Base-by-base conservation (phyloP, 2,888 invertebrate genomes). In the Tigriopus californicus region DNA sequence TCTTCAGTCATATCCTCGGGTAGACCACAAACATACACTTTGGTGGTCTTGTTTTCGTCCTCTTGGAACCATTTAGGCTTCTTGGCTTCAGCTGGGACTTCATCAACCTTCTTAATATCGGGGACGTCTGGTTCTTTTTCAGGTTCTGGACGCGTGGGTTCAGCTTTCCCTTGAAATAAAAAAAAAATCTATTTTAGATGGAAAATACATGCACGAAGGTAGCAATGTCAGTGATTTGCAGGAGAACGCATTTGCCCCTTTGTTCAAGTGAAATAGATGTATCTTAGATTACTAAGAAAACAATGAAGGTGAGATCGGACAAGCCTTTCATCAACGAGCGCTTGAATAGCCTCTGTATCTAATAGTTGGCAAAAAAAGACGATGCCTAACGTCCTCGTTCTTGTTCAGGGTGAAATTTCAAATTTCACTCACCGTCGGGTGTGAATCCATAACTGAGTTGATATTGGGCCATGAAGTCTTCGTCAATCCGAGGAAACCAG, bases 401-500 rank as follows among this genome's bases (percentile, higher is more conserved):
- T 33, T 3, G 8, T 33, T 33, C 8, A 33, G 33, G 33, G 8
- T 5, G 33, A 8, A 3, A 33, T 33, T 33, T 15, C 12, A 41
- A 49, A 18, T 63, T 62, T 33, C 33, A 33, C 33, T 33, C 8
- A 33, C 33, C 33, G 41, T 64, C 64, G 22, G 63, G 60, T 47
- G 80, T 75, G 70, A 88, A 87, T 4, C 89, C 89, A 73, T 97
- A 97, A 67, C 78, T 89, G 80, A 95, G 84, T 73, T 97, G 94
- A 74, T 98, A 98, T 60, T 79, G 78, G 0, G 95, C 97, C 75
- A 97, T 79, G 68, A 97, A 97, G 66, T 97, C 90, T 67, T 92
- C 92, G 74, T 94, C 90, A 62, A 97, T 80, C 77, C 80, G 68
- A 6, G 95, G 95, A 73, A 95, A 85, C 94, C 95, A 98, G 4